phyloP scores from a whole-genome alignment of 2,113 vertebrate species.

The Daubentonia madagascariensis region DNA sequence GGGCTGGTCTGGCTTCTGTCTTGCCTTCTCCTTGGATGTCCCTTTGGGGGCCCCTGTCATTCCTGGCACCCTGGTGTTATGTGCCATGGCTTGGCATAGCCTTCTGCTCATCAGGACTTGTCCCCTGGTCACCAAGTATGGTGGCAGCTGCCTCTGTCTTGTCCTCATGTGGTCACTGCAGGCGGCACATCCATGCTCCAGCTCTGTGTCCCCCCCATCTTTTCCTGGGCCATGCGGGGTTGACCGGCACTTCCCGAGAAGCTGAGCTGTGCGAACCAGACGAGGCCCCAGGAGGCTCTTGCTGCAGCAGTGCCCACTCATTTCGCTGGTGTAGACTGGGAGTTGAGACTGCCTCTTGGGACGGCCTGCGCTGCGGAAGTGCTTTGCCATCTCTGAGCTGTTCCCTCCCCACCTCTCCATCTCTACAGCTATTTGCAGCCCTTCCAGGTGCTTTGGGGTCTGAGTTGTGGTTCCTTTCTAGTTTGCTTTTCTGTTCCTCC shows the following conservation, averaged over 20 bases:
- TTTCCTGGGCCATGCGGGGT: too few species aligned
- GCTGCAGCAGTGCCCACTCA: not conserved
- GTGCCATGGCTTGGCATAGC: not conserved
- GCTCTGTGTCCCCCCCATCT: accelerated
- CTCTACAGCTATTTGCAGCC: not conserved
- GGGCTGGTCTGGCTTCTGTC: not conserved
- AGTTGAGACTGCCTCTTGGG: not conserved
- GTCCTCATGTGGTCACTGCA: too few species aligned
- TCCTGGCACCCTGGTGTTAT: not conserved
- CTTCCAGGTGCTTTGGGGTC: not conserved
- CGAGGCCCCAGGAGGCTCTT: accelerated
- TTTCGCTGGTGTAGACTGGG: too few species aligned
- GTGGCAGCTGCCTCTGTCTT: accelerated
- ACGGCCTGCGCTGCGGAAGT: not conserved
- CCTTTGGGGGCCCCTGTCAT: not conserved
- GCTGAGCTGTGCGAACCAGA: not conserved
- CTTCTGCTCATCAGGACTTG: accelerated
- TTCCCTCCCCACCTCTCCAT: accelerated
- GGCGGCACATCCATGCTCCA: accelerated
- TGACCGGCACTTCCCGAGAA: not conserved
- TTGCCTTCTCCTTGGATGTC: not conserved
- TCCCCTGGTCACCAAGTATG: not conserved
- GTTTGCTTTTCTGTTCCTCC: not conserved
- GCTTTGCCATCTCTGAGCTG: too few species aligned
- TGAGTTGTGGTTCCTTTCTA: not conserved